phyloP scores from a whole-genome alignment of 2,113 vertebrate genomes.

The Gymnorhina tibicen region DNA sequence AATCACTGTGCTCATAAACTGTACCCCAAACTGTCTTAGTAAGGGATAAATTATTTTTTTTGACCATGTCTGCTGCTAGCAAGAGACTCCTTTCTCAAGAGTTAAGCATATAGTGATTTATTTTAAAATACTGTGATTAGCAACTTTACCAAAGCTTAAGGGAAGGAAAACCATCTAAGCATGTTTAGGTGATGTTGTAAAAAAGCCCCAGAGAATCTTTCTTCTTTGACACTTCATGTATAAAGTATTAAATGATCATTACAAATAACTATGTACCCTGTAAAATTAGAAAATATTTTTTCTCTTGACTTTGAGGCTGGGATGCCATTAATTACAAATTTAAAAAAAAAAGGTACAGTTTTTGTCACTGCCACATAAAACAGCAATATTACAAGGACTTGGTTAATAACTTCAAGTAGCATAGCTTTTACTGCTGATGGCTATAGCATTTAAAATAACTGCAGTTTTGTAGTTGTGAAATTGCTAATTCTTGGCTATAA shows the following conservation, averaged over 20 bases:
- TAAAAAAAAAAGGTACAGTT: not conserved
- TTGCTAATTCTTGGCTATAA: not conserved
- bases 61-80: not conserved
- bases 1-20: not conserved
- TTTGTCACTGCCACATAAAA: not conserved
- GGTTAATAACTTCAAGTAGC: not conserved
- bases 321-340: not conserved
- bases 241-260: not conserved
- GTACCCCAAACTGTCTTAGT: not conserved
- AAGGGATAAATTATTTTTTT: not conserved
- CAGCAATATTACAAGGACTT: not conserved
- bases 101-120: not conserved
- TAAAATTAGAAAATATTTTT: not conserved
- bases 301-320: not conserved
- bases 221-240: not conserved
- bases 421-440: not conserved
- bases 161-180: not conserved
- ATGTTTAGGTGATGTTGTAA: not conserved
- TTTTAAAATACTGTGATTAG: not conserved
- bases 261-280: not conserved
- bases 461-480: not conserved
- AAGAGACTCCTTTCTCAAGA: not conserved
- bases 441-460: not conserved
- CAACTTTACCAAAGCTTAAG: not conserved
- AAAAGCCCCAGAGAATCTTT: not conserved